These are phyloP conservation scores for Drosophila quasianomalipes DNA, from an alignment of 2,888 invertebrate genomes.

Conservation along the genomic window DNA sequence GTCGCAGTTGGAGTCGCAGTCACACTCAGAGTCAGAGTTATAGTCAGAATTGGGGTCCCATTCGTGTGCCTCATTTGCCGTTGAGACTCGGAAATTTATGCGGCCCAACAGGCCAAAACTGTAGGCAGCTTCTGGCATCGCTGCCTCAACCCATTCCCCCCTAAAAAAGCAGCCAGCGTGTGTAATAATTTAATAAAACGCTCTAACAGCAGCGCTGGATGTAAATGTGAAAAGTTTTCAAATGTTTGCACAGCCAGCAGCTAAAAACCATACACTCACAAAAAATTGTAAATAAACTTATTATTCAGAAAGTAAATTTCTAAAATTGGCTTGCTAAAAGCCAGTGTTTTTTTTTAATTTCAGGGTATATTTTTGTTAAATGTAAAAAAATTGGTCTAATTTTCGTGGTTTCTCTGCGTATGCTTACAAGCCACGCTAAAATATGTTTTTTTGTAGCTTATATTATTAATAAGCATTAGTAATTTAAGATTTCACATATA, in stretches of 20 bases:
- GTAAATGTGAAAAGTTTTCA: slow-evolving; percentile 80
- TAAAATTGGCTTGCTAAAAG: background rate
- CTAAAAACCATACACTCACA: slow-evolving; percentile 1
- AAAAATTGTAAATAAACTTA: background rate
- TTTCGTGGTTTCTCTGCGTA: background rate
- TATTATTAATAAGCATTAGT: background rate
- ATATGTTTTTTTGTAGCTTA: too few species aligned
- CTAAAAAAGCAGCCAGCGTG: slow-evolving; percentile 21
- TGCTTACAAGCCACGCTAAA: background rate
- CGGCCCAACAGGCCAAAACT: slow-evolving; percentile 56
- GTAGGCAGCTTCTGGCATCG: slow-evolving; percentile 38
- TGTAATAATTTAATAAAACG: slow-evolving; percentile 79
- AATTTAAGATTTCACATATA: background rate
- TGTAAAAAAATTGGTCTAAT: background rate
- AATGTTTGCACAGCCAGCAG: slow-evolving; percentile 69
- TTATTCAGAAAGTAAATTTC: background rate
- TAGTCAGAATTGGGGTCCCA: background rate
- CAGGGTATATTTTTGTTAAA: background rate
- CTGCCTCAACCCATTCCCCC: background rate
- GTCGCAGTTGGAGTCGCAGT: slow-evolving; percentile 2
- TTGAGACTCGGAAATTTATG: slow-evolving; percentile 70
- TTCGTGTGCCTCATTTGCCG: slow-evolving; percentile 72
- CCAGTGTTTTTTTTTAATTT: background rate
- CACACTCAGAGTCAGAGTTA: background rate
- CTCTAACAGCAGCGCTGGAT: slow-evolving; percentile 76